Evolutionary conservation across 2,797 vertebrate species (phyloP).

Genomic region (Periparus ater): DNA sequence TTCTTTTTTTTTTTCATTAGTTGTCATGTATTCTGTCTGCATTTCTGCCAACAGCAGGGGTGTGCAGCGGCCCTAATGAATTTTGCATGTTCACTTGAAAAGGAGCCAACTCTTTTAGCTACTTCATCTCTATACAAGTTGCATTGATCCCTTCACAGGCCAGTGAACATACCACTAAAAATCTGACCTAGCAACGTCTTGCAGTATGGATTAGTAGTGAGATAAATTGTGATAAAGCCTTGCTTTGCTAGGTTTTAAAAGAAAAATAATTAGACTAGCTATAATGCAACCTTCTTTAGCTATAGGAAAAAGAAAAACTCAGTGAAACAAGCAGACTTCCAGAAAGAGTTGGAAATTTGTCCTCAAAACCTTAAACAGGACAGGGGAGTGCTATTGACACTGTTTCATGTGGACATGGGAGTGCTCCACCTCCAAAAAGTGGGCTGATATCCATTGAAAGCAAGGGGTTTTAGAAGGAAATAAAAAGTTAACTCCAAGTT

Average conservation of each 20-base stretch:
- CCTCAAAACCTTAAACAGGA: not conserved
- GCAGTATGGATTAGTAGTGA: not conserved
- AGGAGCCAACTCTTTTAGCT: not conserved
- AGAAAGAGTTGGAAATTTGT: not conserved
- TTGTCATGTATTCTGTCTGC: not conserved
- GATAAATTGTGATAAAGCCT: not conserved
- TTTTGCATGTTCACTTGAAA: not conserved
- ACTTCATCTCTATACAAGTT: not conserved
- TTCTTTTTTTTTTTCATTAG: not conserved
- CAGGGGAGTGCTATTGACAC: not conserved
- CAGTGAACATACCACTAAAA: not conserved
- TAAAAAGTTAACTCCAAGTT: not conserved
- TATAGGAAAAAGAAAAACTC: not conserved
- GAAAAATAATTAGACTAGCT: not conserved
- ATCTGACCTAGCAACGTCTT: not conserved
- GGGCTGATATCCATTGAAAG: not conserved
- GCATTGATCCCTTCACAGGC: not conserved
- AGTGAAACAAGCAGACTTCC: not conserved
- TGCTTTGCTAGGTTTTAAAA: not conserved
- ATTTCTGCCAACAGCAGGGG: not conserved
- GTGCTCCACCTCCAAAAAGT: not conserved
- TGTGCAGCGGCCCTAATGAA: not conserved
- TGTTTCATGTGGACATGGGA: fast-evolving
- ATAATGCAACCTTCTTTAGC: not conserved
- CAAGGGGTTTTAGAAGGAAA: not conserved